Conservation (phyloP, 2,113 vertebrate genomes). For the Chionomys nivalis region DNA sequence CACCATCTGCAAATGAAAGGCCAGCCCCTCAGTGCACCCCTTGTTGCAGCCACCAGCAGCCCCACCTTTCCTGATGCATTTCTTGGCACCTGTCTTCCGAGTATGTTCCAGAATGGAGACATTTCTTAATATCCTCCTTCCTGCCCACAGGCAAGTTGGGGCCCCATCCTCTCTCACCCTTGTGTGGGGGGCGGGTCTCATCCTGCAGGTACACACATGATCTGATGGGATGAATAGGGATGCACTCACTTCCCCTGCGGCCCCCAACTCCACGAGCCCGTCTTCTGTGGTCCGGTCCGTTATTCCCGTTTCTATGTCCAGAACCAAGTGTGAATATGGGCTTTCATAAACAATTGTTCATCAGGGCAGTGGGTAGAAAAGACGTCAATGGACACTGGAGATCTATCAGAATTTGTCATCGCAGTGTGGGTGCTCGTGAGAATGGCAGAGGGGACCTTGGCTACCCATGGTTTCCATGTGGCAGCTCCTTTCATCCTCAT, state of each 20-base stretch:
- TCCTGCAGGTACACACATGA: rapidly evolving
- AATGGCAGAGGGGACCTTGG: neutral
- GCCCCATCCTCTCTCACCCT: rapidly evolving
- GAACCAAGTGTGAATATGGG: too few relatives aligned
- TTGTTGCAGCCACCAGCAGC: neutral
- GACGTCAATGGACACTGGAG: neutral
- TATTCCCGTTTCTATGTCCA: neutral
- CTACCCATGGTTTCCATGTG: rapidly evolving
- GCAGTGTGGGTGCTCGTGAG: neutral
- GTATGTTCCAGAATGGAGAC: neutral
- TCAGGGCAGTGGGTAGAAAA: neutral
- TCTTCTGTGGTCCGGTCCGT: neutral
- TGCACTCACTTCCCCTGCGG: neutral
- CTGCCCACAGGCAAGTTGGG: neutral
- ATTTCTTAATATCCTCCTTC: neutral
- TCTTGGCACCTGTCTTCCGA: neutral
- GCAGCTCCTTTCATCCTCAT: neutral
- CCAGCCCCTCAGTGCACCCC: neutral
- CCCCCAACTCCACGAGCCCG: neutral
- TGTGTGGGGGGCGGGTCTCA: rapidly evolving
- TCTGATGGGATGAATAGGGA: rapidly evolving
- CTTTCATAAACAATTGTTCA: neutral
- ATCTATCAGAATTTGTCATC: neutral
- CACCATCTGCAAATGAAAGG: neutral
- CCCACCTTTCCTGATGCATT: too few relatives aligned